Percentiles rank a stretch among this genome's conserved stretches.
These are phyloP conservation scores for Tapirus terrestris DNA, from an alignment of 2,113 vertebrate genomes.

Conservation along the genomic window DNA sequence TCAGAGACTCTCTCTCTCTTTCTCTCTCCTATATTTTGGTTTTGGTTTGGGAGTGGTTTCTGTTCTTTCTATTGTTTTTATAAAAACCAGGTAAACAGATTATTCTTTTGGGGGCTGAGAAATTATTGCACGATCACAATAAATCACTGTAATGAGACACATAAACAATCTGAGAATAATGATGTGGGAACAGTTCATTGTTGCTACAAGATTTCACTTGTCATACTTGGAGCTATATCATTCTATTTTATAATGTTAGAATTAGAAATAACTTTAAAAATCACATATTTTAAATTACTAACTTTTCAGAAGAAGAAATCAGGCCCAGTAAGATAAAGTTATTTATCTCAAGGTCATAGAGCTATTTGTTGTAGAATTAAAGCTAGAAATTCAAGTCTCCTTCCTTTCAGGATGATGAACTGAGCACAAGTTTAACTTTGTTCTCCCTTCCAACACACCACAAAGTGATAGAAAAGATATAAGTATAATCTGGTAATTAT, in stretches of 20 bases:
- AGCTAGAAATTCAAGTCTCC: background rate
- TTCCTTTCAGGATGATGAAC: background rate
- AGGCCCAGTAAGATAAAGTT: background rate
- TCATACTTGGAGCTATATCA: background rate
- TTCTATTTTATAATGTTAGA: background rate
- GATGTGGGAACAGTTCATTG: background rate
- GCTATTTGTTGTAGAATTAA: background rate
- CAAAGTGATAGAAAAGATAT: background rate
- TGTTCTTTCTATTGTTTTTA: slow-evolving; percentile 42
- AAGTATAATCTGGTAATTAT: background rate
- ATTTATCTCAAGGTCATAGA: background rate
- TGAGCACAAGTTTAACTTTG: background rate
- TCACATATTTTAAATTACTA: background rate
- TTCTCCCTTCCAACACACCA: background rate
- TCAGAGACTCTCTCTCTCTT: background rate
- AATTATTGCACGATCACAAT: background rate
- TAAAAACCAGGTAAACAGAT: background rate
- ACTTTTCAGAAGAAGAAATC: background rate
- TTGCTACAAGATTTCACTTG: background rate
- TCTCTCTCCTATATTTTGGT: background rate
- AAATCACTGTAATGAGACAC: slow-evolving; percentile 6
- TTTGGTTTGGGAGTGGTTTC: slow-evolving; percentile 6
- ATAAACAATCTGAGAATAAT: slow-evolving; percentile 9
- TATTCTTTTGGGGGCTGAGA: background rate
- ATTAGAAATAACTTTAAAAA: background rate